Percentiles rank a stretch among this genome's conserved stretches.
phyloP scores from a whole-genome alignment of 2,113 vertebrate species.

The Hydrochoerus hydrochaeris region DNA sequence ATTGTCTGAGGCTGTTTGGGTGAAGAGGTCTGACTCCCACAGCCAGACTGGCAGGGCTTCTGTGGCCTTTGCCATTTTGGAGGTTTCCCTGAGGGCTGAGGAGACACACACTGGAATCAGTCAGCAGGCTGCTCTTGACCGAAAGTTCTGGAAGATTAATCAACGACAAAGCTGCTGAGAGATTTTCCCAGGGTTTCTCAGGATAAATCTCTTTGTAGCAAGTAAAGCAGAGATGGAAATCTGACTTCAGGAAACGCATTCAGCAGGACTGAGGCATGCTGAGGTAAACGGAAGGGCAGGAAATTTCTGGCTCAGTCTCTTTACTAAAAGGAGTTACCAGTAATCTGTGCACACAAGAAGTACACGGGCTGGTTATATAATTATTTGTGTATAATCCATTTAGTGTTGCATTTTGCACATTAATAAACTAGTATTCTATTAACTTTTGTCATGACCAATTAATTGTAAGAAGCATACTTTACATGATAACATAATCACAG shows the following conservation, averaged over 20 bases:
- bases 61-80: not conserved
- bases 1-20: too few relatives aligned
- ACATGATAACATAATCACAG: not conserved
- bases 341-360: not conserved
- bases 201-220: not conserved
- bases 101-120: not conserved
- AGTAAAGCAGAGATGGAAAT: not conserved
- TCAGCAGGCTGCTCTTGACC: not conserved
- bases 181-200: not conserved
- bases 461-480: not conserved
- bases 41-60: not conserved
- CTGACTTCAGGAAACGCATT: not conserved
- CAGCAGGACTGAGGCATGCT: not conserved
- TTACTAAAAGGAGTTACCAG: not conserved
- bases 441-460: not conserved
- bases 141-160: not conserved
- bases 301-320: not conserved
- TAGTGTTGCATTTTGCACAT: not conserved
- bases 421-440: not conserved
- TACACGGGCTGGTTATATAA: not conserved
- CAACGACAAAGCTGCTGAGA: not conserved
- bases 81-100: fast-evolving
- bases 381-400: not conserved
- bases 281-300: not conserved
- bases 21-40: not conserved